phyloP scores from a whole-genome alignment of 2,797 vertebrate species.

The Mionectes olivaceus region DNA sequence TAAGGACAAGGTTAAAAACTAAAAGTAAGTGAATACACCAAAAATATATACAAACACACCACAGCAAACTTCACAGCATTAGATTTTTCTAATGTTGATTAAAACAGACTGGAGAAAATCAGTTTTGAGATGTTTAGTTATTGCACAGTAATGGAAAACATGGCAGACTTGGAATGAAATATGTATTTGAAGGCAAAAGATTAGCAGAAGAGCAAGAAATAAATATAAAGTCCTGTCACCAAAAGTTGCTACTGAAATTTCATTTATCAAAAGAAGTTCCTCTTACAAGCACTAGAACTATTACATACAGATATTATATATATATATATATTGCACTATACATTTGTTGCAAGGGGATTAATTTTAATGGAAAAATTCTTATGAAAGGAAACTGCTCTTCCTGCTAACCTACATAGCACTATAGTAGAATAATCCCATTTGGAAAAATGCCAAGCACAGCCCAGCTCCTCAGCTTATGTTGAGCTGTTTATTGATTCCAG shows the following conservation, averaged over 20 bases:
- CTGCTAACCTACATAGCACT: background rate
- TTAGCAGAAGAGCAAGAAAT: background rate
- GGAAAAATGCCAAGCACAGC: background rate
- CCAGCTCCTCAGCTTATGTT: background rate
- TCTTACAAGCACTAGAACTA: background rate
- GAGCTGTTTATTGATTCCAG: background rate
- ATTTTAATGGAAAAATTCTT: background rate
- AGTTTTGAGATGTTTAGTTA: background rate
- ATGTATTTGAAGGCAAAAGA: background rate
- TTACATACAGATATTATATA: background rate
- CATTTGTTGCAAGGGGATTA: background rate
- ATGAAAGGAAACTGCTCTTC: slow-evolving; percentile 16
- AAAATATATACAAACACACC: background rate
- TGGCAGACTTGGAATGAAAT: background rate
- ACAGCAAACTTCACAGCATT: background rate
- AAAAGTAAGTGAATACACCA: background rate
- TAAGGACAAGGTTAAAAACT: background rate
- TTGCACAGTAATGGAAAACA: background rate
- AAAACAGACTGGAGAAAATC: background rate
- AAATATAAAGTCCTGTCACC: background rate
- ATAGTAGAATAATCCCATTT: background rate
- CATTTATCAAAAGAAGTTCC: background rate
- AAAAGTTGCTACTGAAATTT: background rate
- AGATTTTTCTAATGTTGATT: background rate
- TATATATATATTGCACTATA: background rate